phyloP scores from a whole-genome alignment of 1,140 invertebrate species.

The Bicyclus anynana region DNA sequence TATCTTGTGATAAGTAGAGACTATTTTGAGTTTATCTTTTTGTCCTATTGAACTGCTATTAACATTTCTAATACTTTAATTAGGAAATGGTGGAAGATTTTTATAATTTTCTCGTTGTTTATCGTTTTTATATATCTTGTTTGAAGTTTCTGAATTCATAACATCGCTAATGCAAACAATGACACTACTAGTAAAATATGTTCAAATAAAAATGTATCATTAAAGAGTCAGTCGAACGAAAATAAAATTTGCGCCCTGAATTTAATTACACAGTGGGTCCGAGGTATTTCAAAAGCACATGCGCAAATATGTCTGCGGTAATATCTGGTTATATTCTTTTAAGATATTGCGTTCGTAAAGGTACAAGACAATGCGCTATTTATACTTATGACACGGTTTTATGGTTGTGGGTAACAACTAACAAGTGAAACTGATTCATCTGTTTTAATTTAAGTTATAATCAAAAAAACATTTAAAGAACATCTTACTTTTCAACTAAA shows the following conservation, averaged over 20 bases:
- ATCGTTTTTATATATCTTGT: too few species aligned
- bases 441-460: background rate
- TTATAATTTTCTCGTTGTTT: background rate
- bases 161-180: constrained; percentile 5
- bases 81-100: background rate
- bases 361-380: constrained; percentile 39
- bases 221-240: background rate
- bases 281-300: constrained; percentile 32
- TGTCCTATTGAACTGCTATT: too few species aligned
- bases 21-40: too few species aligned
- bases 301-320: constrained; percentile 27
- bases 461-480: background rate
- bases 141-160: background rate
- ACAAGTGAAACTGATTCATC: background rate
- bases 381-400: constrained; percentile 50
- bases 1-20: too few species aligned
- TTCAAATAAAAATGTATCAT: constrained; percentile 13
- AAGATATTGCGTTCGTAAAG: constrained; percentile 38
- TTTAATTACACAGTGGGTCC: constrained; percentile 12
- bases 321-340: constrained; percentile 22
- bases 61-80: too few species aligned
- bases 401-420: background rate
- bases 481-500: too few species aligned
- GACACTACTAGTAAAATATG: constrained; percentile 17
- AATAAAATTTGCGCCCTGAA: constrained; percentile 14